Evolutionary conservation across 1,140 invertebrate species (phyloP), one percentile per base, ranked within the genome.

Genomic region (Bombyx mandarina): DNA sequence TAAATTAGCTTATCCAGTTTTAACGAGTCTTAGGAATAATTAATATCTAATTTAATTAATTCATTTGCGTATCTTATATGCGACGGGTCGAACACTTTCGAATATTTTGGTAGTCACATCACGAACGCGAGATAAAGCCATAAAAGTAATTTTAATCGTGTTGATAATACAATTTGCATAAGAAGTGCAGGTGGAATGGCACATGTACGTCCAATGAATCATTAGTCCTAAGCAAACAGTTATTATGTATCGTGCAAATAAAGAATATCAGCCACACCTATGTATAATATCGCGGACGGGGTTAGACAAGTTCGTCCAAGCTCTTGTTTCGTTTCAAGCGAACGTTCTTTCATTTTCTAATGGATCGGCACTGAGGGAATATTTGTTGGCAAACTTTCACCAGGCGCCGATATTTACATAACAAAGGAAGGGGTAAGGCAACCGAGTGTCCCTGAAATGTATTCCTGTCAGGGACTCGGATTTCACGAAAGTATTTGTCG

Each of bases 301-400:
- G 56, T 56, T 54, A 54, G 58, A 35, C 54, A 53, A 46, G 51
- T 57, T 61, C 55, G 49, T 47, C 26, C 56, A 60, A 58, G 62
- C 64, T 72, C 63, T 69, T 73, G 70, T 71, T 71, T 74, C 67
- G 60, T 60, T 72, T 71, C 63, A 71, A 71, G 63, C 64, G 75
- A 79, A 75, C 66, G 66, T 73, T 70, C 67, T 73, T 79, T 79
- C 75, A 82, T 77, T 80, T 76, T 77, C 74, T 83, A 83, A 80
- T 80, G 79, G 79, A 77, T 80, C 68, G 65, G 60, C 66, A 56
- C 68, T 70, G 60, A 62, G 71, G 71, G 70, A 71, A 75, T 82
- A 78, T 79, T 79, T 79, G 75, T 76, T 68, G 67, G 71, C 66
- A 78, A 74, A 72, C 66, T 72, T 72, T 71, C 60, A 62, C 67